Conservation (phyloP, 2,888 invertebrate species). For the Eupithecia insigniata region DNA sequence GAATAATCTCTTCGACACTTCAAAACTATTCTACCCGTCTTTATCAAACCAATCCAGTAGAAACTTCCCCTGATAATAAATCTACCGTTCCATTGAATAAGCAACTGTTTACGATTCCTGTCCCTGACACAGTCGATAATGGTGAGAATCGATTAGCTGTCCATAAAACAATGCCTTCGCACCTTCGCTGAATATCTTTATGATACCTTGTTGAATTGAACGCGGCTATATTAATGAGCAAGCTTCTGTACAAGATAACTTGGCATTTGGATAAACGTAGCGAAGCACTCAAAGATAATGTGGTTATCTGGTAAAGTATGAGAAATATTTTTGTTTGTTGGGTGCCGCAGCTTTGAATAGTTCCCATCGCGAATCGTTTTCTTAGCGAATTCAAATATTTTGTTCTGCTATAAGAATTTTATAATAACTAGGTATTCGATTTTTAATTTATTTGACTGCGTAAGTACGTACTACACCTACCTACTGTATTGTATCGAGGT, state of each 20-base stretch:
- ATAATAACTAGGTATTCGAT: too few species aligned
- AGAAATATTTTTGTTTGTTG: neutral
- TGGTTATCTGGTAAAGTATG: neutral
- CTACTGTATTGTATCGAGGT: neutral
- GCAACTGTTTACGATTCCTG: slow-evolving; percentile 41
- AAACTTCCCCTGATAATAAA: slow-evolving; percentile 12
- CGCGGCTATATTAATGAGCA: neutral
- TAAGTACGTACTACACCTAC: too few species aligned
- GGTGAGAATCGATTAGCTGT: slow-evolving; percentile 59
- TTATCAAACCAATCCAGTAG: neutral
- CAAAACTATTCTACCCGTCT: neutral
- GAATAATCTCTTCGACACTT: neutral
- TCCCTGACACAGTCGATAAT: slow-evolving; percentile 57
- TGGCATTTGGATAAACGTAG: neutral
- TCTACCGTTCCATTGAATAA: slow-evolving; percentile 27
- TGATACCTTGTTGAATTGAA: neutral
- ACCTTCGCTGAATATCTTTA: slow-evolving; percentile 30
- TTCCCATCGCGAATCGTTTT: neutral
- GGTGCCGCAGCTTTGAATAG: neutral
- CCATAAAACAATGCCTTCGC: slow-evolving; percentile 48
- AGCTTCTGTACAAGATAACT: neutral
- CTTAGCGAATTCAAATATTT: neutral
- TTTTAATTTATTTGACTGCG: too few species aligned
- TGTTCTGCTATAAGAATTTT: too few species aligned
- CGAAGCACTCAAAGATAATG: neutral